Percentiles rank a stretch among this genome's conserved stretches.
Conservation (phyloP, 2,797 vertebrate species). For the Tragelaphus oryx region DNA sequence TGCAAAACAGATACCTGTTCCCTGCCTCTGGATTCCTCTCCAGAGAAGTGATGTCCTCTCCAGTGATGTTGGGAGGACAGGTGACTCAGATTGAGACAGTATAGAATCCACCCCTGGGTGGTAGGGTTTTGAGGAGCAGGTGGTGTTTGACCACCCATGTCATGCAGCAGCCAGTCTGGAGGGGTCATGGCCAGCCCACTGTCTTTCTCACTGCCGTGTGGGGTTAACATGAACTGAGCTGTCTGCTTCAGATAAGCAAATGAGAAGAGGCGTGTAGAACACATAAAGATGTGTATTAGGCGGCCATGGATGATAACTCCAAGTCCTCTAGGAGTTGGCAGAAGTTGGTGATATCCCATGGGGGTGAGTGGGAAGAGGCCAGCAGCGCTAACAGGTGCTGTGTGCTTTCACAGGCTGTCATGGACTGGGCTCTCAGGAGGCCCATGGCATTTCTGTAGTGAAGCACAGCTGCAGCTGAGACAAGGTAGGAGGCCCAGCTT, state of each 20-base stretch:
- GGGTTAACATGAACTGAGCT: neutral
- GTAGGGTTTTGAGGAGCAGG: neutral
- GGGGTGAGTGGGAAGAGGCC: too few species aligned
- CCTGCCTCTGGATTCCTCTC: neutral
- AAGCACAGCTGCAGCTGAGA: constrained; percentile 41
- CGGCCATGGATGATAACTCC: neutral
- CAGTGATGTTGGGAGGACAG: neutral
- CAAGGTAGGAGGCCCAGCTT: neutral
- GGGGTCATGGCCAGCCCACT: neutral
- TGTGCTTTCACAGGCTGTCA: neutral
- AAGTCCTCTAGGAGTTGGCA: neutral
- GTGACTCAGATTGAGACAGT: neutral
- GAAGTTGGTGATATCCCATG: constrained; percentile 1
- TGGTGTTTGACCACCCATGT: neutral
- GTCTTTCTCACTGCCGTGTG: constrained; percentile 6
- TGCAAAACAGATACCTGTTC: constrained; percentile 30
- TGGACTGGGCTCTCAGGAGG: neutral
- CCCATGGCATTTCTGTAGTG: neutral
- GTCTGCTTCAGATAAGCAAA: neutral
- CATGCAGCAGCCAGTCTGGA: neutral
- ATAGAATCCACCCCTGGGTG: neutral
- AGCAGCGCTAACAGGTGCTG: neutral
- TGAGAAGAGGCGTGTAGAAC: neutral
- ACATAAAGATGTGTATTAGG: neutral
- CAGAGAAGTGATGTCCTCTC: too few species aligned